Percentiles rank a stretch among this genome's conserved stretches.
Evolutionary conservation across 2,113 vertebrate genomes (phyloP).

Genomic region (Paratilapia polleni): DNA sequence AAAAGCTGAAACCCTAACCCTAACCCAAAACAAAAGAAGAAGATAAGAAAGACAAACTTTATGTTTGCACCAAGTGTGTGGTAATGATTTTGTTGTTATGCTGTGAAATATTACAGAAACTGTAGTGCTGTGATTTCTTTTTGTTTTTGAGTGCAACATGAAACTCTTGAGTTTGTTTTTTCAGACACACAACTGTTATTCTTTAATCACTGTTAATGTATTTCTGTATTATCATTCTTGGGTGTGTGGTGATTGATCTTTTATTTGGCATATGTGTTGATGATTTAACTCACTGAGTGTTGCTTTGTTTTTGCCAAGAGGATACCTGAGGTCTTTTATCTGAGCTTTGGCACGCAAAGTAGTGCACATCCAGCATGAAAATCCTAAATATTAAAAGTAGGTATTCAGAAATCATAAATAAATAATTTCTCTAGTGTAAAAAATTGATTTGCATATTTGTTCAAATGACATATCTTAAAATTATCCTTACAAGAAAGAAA

Average conservation of each 20-base stretch:
- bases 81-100: conserved; percentile 81
- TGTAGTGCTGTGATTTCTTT: conserved; percentile 79
- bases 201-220: conserved; percentile 76
- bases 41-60: conserved; percentile 70
- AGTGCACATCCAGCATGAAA: conserved; percentile 52
- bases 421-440: not conserved
- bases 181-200: conserved; percentile 74
- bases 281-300: conserved; percentile 76
- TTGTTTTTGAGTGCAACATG: conserved; percentile 68
- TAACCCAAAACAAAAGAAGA: conserved; percentile 63
- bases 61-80: conserved; percentile 82
- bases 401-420: conserved; percentile 33
- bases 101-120: conserved; percentile 80
- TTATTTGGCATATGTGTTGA: conserved; percentile 57
- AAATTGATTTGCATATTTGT: not conserved
- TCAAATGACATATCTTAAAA: not conserved
- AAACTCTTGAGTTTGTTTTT: conserved; percentile 73
- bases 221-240: conserved; percentile 78
- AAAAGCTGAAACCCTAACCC: not conserved
- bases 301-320: conserved; percentile 84
- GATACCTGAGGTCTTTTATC: not conserved
- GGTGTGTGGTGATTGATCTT: conserved; percentile 64
- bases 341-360: not conserved
- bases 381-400: conserved; percentile 23
- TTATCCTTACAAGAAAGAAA: not conserved